Percentiles rank a stretch among this genome's conserved stretches.
Evolutionary conservation across 2,888 invertebrate species (phyloP).

Genomic region (Cryptocephalus moraei): DNA sequence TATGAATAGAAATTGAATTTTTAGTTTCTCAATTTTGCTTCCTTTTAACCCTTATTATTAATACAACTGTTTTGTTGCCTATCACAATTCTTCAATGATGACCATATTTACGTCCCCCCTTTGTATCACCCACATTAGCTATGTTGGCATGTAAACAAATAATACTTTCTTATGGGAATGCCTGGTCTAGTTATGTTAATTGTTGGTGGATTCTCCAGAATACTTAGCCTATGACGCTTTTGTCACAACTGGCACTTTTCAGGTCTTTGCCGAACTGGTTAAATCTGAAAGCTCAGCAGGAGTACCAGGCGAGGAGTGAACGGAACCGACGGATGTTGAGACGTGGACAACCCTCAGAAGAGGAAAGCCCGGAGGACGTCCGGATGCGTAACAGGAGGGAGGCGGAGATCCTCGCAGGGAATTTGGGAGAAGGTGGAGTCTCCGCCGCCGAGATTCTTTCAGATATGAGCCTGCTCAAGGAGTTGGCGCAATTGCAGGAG

Average conservation of each 20-base stretch:
- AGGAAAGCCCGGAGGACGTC: conserved; percentile 71
- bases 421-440: conserved; percentile 75
- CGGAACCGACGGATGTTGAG: conserved; percentile 27
- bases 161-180: too few species aligned
- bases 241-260: conserved; percentile 4
- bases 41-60: too few species aligned
- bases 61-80: too few species aligned
- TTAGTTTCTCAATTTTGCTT: too few species aligned
- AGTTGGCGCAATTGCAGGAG: conserved; percentile 83
- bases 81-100: too few species aligned
- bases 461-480: conserved; percentile 71
- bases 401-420: conserved; percentile 86
- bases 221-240: too few species aligned
- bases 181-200: too few species aligned
- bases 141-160: too few species aligned
- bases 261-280: conserved; percentile 73
- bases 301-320: conserved; percentile 34
- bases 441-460: conserved; percentile 76
- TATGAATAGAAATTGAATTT: too few species aligned
- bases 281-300: conserved; percentile 48
- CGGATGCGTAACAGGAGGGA: conserved; percentile 74
- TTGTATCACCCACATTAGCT: too few species aligned
- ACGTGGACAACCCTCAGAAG: conserved; percentile 48
- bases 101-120: too few species aligned
- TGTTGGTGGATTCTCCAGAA: too few species aligned